Evolutionary conservation across 2,797 vertebrate genomes (phyloP), one percentile per base, ranked within the genome.

Genomic region (Clarias pachynema): DNA sequence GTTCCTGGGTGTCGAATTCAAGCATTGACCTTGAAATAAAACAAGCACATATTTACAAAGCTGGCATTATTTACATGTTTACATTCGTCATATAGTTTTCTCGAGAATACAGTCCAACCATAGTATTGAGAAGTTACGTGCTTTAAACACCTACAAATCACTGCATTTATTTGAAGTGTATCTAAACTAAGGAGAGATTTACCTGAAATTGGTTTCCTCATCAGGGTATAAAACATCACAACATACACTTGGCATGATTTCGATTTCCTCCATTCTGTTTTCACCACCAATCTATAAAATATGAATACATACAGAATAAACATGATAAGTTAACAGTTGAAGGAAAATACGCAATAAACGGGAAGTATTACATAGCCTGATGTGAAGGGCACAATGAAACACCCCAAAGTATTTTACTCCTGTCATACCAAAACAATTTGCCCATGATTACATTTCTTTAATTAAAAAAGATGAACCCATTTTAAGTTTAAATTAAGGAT

Each of bases 1-100:
- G 70, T 5, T 81, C 70, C 31, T 87, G 77, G 1, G 63, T 85
- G 44, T 91, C 74, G 1, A 53, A 63, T 53, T 91, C 85, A 79
- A 65, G 56, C 29, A 77, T 80, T 53, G 87, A 89, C 81, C 94
- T 94, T 82, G 6, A 85, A 79, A 81, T 74, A 78, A 75, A 62
- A 82, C 44, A n/a, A 81, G n/a, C 31, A 86, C 20, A 75, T 63
- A 31, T 75, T 80, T 68, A 72, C 31, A 78, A 1, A 75, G 60
- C 62, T 40, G 26, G 44, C 44, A 24, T 63, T 68, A 53, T 86
- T 66, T 31, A 72, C 57, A 82, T 74, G 70, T 12, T 40, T 82
- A n/a, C 49, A 59, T 60, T 73, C 29, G 9, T 16, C n/a, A 53
- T 66, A 49, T 16, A 22, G n/a, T 12, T 53, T 53, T 53, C 49